Conservation (phyloP, 2,797 vertebrate species). For the Clarias laeviceps region DNA sequence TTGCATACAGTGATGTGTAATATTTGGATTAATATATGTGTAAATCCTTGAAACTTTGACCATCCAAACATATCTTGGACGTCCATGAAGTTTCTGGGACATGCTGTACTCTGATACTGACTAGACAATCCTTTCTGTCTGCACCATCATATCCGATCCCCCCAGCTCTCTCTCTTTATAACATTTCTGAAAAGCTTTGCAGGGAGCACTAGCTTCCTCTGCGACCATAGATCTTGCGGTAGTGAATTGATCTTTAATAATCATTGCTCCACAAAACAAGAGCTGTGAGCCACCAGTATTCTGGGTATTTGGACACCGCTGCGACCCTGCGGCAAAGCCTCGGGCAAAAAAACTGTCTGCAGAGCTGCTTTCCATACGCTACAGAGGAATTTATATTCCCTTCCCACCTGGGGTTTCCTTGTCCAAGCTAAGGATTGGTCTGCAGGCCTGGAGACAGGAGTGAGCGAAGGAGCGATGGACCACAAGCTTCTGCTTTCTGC, state of each 20-base stretch:
- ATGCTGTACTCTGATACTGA: background rate
- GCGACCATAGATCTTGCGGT: constrained; percentile 8
- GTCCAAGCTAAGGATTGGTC: background rate
- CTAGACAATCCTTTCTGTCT: background rate
- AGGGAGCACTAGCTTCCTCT: background rate
- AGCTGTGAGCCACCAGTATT: constrained; percentile 16
- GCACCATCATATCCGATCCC: background rate
- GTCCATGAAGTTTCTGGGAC: background rate
- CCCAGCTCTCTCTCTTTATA: background rate
- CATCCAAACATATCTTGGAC: background rate
- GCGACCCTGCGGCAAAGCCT: constrained; percentile 20
- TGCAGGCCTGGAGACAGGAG: background rate
- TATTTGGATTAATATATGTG: background rate
- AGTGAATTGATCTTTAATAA: constrained; percentile 14
- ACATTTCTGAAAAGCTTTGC: background rate
- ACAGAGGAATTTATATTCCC: background rate
- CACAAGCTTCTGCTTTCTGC: background rate
- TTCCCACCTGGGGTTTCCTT: background rate
- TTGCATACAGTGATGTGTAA: background rate
- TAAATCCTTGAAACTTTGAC: too few species aligned
- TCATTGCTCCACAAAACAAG: constrained; percentile 12
- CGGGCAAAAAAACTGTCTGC: constrained; percentile 8
- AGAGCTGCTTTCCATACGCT: background rate
- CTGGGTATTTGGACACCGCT: background rate
- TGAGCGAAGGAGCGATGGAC: background rate